Evolutionary conservation across 2,888 invertebrate species (phyloP).

Genomic region (Epirrhoe alternata): DNA sequence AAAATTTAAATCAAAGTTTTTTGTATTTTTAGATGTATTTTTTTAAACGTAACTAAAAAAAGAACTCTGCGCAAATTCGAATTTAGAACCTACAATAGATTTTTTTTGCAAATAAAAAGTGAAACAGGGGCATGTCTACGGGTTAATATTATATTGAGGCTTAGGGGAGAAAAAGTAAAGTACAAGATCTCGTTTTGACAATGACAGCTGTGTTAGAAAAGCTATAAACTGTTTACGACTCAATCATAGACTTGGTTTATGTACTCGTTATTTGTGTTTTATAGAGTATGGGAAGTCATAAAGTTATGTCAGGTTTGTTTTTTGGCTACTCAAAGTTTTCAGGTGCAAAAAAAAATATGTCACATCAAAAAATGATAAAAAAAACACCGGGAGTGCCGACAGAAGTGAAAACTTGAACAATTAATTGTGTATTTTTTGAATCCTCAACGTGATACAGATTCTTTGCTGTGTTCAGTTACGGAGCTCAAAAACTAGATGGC

Average conservation of each 20-base stretch:
- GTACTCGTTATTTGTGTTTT: conserved; percentile 34
- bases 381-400: too few species aligned
- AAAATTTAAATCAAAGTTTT: too few species aligned
- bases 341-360: background rate
- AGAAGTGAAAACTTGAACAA: too few species aligned
- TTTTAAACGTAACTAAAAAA: conserved; percentile 52
- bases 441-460: too few species aligned
- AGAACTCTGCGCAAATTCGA: conserved; percentile 54
- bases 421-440: too few species aligned
- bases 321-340: conserved; percentile 17
- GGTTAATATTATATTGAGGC: conserved; percentile 51
- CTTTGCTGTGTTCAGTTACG: too few species aligned
- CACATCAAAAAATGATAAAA: background rate
- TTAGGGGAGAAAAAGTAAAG: conserved; percentile 49
- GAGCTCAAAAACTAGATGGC: too few species aligned
- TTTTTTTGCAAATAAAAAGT: conserved; percentile 68
- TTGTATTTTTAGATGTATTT: too few species aligned
- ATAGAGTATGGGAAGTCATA: conserved; percentile 42
- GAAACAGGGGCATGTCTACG: conserved; percentile 59
- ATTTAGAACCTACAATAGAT: conserved; percentile 46
- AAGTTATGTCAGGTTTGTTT: conserved; percentile 40
- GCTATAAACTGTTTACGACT: conserved; percentile 44
- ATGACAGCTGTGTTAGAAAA: conserved; percentile 33
- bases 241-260: conserved; percentile 42
- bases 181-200: conserved; percentile 31